A percentile compares a stretch with the other conserved stretches of the same genome.
These are phyloP conservation scores for Pelobates fuscus DNA, from an alignment of 2,113 vertebrate genomes.

Conservation along the genomic window DNA sequence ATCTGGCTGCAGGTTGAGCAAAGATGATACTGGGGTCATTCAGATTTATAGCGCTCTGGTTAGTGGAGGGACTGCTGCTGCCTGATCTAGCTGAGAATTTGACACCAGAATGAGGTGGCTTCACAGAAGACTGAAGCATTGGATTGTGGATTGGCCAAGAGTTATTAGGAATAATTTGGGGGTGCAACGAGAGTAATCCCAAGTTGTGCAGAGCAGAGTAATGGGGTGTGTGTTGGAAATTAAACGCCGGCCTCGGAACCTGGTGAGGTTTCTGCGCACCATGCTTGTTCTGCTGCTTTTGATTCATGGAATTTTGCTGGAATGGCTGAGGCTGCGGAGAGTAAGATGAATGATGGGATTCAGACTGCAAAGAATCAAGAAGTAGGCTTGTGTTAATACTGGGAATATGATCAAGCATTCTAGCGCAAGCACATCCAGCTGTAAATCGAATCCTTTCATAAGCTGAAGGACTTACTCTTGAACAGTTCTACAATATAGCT, in stretches of 20 bases:
- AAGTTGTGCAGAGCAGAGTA: slow-evolving; percentile 84
- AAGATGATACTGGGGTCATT: slow-evolving; percentile 99
- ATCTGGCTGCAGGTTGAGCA: slow-evolving; percentile 89
- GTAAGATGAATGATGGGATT: slow-evolving; percentile 87
- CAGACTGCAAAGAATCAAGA: slow-evolving; percentile 76
- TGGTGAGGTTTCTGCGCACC: slow-evolving; percentile 70
- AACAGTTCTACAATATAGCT: too few species aligned
- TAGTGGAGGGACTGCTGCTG: slow-evolving; percentile 63
- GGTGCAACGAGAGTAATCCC: slow-evolving; percentile 83
- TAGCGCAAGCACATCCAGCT: too few species aligned
- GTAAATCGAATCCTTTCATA: too few species aligned
- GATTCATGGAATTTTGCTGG: slow-evolving; percentile 79
- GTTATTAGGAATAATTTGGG: slow-evolving; percentile 77
- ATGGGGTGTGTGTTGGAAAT: slow-evolving; percentile 86
- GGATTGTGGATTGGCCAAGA: slow-evolving; percentile 92
- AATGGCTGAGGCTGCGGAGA: slow-evolving; percentile 86
- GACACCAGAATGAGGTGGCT: slow-evolving; percentile 77
- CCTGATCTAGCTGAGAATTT: slow-evolving; percentile 76
- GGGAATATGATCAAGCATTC: too few species aligned
- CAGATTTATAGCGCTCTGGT: slow-evolving; percentile 80
- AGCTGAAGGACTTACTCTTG: too few species aligned
- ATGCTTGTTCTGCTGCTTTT: slow-evolving; percentile 77
- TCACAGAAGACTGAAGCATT: slow-evolving; percentile 80
- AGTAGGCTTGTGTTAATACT: not conserved
- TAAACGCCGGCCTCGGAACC: slow-evolving; percentile 77